phyloP scores from a whole-genome alignment of 1,140 invertebrate genomes.

The Drosophila setifemur region DNA sequence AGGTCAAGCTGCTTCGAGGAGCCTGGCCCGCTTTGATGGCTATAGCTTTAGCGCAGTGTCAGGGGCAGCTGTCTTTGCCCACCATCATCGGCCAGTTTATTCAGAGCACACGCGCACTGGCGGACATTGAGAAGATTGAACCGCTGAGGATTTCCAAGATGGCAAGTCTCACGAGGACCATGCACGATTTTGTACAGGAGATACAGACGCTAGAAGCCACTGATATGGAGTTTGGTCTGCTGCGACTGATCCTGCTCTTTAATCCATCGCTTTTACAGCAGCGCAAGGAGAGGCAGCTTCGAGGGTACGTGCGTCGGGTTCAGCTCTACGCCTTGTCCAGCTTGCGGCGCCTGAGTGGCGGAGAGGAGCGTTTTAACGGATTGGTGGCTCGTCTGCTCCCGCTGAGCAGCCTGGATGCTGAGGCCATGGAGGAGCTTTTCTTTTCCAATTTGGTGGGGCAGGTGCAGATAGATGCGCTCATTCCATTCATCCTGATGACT shows the following conservation, averaged over 20 bases:
- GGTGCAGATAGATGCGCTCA: slow-evolving; percentile 95
- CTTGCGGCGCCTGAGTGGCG: slow-evolving; percentile 45
- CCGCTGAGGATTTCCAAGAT: slow-evolving; percentile 89
- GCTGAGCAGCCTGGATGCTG: slow-evolving; percentile 89
- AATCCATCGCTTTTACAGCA: slow-evolving; percentile 65
- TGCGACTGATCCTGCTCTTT: slow-evolving; percentile 93
- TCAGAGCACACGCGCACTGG: slow-evolving; percentile 85
- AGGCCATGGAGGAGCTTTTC: slow-evolving; percentile 94
- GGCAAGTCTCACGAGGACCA: slow-evolving; percentile 90
- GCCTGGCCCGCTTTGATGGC: slow-evolving; percentile 97
- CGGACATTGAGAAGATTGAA: slow-evolving; percentile 86
- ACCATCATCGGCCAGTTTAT: slow-evolving; percentile 93
- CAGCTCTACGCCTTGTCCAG: slow-evolving; percentile 67
- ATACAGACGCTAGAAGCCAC: slow-evolving; percentile 89
- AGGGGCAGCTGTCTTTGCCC: slow-evolving; percentile 88
- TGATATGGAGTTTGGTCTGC: slow-evolving; percentile 92
- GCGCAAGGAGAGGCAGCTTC: slow-evolving; percentile 58
- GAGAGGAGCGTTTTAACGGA: slow-evolving; percentile 62
- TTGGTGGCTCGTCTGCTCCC: slow-evolving; percentile 88
- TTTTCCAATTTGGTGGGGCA: slow-evolving; percentile 95
- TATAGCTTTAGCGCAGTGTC: slow-evolving; percentile 94
- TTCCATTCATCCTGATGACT: slow-evolving; percentile 95
- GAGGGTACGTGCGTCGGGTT: slow-evolving; percentile 68
- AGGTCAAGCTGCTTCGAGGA: slow-evolving; percentile 91
- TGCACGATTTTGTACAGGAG: slow-evolving; percentile 91